Conservation (phyloP, 1,140 invertebrate species). For the Hylaeus anthracinus region DNA sequence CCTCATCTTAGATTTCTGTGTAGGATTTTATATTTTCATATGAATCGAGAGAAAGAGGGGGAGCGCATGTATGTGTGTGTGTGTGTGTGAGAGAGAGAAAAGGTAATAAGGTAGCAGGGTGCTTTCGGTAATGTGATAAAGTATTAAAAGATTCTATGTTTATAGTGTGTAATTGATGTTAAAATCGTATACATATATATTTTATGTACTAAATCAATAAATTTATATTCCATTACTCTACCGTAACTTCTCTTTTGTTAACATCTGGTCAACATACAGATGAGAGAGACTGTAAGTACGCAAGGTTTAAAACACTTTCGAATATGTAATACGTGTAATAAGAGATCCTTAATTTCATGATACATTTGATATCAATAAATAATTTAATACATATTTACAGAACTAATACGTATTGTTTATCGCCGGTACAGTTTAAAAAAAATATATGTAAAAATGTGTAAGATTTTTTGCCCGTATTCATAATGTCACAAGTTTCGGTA, state of each 20-base stretch:
- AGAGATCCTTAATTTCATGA: conserved; percentile 39
- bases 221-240: conserved; percentile 62
- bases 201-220: conserved; percentile 66
- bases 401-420: conserved; percentile 11
- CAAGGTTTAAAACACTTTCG: not conserved
- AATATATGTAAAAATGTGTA: conserved; percentile 9
- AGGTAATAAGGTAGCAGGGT: conserved; percentile 51
- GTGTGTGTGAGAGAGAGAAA: conserved; percentile 1
- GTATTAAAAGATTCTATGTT: conserved; percentile 46
- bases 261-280: not conserved
- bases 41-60: conserved; percentile 1
- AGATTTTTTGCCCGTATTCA: not conserved
- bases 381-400: conserved; percentile 54
- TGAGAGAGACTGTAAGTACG: conserved; percentile 5
- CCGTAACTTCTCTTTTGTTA: conserved; percentile 20
- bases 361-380: conserved; percentile 43
- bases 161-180: conserved; percentile 60
- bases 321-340: conserved; percentile 4
- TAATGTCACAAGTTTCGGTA: not conserved
- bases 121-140: conserved; percentile 57
- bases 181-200: conserved; percentile 63
- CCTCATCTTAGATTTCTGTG: conserved; percentile 58
- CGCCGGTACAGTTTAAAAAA: not conserved
- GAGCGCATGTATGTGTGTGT: not conserved
- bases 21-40: conserved; percentile 70